Evolutionary conservation across 2,888 invertebrate species (phyloP), one percentile per base, ranked within the genome.

Genomic region (Harpagoxenus sublaevis): DNA sequence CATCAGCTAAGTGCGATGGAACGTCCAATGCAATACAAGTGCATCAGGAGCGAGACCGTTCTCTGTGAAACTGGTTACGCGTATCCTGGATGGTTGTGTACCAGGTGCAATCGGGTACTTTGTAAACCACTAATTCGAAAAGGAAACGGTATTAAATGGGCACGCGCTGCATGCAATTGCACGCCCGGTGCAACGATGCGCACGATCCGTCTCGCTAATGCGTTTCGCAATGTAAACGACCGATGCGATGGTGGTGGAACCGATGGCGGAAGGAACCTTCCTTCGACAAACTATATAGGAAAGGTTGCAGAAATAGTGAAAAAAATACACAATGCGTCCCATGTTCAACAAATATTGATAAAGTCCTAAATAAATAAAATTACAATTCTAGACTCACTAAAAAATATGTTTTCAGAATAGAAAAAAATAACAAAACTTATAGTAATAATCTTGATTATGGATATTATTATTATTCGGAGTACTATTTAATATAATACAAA

Each of bases 151-250:
- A 62, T 63, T 79, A 73, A 66, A 71, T 65, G 60, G 71, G 87
- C 87, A 87, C 87, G 87, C 83, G 85, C 83, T 83, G 66, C 51
- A 15, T 73, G 66, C 83, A 63, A 83, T 57, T 65, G 35, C 86
- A 42, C 63, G 63, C 55, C 68, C 63, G 66, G 70, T 79, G 78
- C 86, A 75, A 42, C 85, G 70, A 86, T 78, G 78, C 83, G 70
- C 53, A 31, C 73, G 73, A 51, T 55, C 63, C 55, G 42, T 48
- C 66, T 71, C 31, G 73, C 68, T 79, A 86, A 84, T 86, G 86
- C 81, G 65, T 81, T 86, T 81, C 70, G 45, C 84, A 31, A 77
- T 82, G 68, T 74, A 84, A 82, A 74, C 68, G 84, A 75, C 57
- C 66, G 63, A 48, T 53, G 65, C 66, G 63, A 48, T 53, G 65